Conservation (phyloP, 2,797 vertebrate species). For the Xenentodon cancila region DNA sequence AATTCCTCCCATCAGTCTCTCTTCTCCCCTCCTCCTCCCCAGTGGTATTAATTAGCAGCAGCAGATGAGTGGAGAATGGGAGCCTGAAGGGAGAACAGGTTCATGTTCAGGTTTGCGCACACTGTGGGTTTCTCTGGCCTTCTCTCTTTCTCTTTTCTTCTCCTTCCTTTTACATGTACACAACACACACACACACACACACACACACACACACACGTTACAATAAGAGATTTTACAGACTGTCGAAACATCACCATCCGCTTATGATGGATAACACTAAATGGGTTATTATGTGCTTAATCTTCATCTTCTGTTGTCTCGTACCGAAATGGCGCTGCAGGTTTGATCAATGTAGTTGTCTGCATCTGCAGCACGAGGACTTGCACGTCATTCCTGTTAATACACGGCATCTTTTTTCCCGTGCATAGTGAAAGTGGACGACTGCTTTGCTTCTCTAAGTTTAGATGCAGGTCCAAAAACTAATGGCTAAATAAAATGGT, state of each 20-base stretch:
- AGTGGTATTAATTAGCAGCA: constrained; percentile 82
- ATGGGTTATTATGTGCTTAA: constrained; percentile 4
- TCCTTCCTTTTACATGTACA: constrained; percentile 10
- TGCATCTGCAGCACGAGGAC: not conserved
- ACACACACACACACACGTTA: constrained; percentile 25
- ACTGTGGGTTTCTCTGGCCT: constrained; percentile 29
- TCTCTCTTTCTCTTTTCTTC: constrained; percentile 1
- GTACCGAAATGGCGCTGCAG: not conserved
- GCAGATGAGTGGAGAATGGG: constrained; percentile 74
- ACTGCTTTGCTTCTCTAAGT: too few species aligned
- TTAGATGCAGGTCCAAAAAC: too few species aligned
- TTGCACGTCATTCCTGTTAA: constrained; percentile 12
- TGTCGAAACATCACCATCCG: constrained; percentile 22
- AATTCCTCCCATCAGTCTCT: constrained; percentile 55
- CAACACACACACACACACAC: constrained; percentile 6
- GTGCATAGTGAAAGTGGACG: too few species aligned
- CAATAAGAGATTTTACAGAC: constrained; percentile 28
- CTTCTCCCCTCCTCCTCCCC: constrained; percentile 64
- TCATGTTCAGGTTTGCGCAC: constrained; percentile 73
- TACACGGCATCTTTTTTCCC: too few species aligned
- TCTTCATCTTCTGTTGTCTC: constrained; percentile 9
- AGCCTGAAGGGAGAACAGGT: constrained; percentile 78
- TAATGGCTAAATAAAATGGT: too few species aligned
- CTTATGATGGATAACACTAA: constrained; percentile 18
- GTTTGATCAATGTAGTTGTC: constrained; percentile 21